A percentile compares a stretch with the other conserved stretches of the same genome.
These are phyloP conservation scores for Aspiorhynchus laticeps DNA, from an alignment of 2,113 vertebrate genomes.

Conservation along the genomic window DNA sequence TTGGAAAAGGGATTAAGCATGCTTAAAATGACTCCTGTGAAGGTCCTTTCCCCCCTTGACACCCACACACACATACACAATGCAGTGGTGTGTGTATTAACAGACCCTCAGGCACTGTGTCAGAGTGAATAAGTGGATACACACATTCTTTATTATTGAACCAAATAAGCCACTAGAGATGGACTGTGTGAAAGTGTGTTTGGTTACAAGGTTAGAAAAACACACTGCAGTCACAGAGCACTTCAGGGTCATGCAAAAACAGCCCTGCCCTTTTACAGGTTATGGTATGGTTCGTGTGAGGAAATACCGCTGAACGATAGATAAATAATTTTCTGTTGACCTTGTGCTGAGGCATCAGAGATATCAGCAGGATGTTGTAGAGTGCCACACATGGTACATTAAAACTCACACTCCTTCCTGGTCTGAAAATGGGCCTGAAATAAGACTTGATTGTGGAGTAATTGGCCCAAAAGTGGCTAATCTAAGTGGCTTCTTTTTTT, in stretches of 20 bases:
- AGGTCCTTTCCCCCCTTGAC: neutral
- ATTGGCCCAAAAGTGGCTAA: neutral
- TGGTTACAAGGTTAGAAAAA: conserved; percentile 37
- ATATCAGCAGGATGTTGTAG: neutral
- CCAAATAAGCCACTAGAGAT: conserved; percentile 47
- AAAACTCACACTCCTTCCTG: neutral
- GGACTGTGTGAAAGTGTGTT: conserved; percentile 2
- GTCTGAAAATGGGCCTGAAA: neutral
- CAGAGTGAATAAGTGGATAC: conserved; percentile 47
- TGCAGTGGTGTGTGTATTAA: conserved; percentile 46
- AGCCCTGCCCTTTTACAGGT: neutral
- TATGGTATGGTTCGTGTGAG: neutral
- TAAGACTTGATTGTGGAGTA: conserved; percentile 10
- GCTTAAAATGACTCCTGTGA: conserved; percentile 4
- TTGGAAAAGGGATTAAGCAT: neutral
- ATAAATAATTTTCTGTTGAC: conserved; percentile 33
- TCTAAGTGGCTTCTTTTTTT: no score
- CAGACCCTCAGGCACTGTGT: conserved; percentile 48
- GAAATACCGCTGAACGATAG: conserved; percentile 11
- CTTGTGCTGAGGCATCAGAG: conserved; percentile 26
- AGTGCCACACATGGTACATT: neutral
- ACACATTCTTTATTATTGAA: conserved; percentile 48
- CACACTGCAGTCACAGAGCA: neutral
- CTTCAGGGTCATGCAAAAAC: conserved; percentile 9
- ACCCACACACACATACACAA: neutral